Base-by-base conservation (phyloP, 2,888 invertebrate species). In the Neuroscelio doddi region DNA sequence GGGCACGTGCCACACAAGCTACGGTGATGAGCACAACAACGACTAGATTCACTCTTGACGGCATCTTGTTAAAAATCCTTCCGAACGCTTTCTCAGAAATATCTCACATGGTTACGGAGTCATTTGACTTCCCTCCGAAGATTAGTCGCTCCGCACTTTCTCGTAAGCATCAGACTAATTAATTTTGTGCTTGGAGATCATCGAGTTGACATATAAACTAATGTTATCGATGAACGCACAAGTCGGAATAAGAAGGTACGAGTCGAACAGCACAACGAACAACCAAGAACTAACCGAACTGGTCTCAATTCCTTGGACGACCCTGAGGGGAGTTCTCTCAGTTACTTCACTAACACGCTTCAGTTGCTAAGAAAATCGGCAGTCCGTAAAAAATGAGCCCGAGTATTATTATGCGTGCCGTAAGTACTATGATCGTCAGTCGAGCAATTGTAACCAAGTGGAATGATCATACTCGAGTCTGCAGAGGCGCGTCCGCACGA, bases 301-400 rank as follows among this genome's bases (percentile, higher is more conserved):
- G 75, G 72, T 78, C 78, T 79, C 78, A 77, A 79, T 81, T 75
- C 76, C 71, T 51, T 57, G 64, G 56, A 67, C 70, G 70, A 70
- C 66, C 71, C 68, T 67, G 66, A 70, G 73, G 76, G 74, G 69
- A 62, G 68, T 61, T 62, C 58, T 50, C 46, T 56, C 58, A 50
- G 57, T 62, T 68, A 63, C 64, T 50, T 57, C 46, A 67, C 70
- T 66, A 64, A 71, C 76, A 84, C 80, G 84, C 80, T 82, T 83
- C 80, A 82, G 84, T 84, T 82, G 75, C 76, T 76, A 69, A 69
- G 77, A 73, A 79, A 80, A 83, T 83, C 81, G 81, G 69, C 80
- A 76, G 82, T 78, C 82, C 81, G 79, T 81, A 75, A 79, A 82
- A 83, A 84, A 83, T 83, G 76, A 76, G 77, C 74, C 69, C 73